Base-by-base conservation (phyloP, 2,797 vertebrate genomes). In the Rhadinocentrus ornatus region DNA sequence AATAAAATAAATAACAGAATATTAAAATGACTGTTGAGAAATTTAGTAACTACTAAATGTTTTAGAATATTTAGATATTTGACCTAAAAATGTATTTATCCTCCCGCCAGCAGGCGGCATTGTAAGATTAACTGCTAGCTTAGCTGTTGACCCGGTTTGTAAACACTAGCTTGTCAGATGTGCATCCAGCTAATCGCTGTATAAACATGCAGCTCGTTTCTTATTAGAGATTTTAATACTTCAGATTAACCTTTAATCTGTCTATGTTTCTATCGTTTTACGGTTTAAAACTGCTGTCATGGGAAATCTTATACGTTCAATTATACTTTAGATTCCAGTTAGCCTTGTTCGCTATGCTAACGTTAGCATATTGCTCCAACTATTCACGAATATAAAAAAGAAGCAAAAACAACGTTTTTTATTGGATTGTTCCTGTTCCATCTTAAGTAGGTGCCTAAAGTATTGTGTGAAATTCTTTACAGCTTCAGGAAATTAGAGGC, bases 51-150 rank as follows among this genome's bases (percentile, higher is more conserved):
- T 6, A 16, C 34, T 35, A 11, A 11, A 35, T 18, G 16, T 44
- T 0, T 44, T 1, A 13, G 2, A 8, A 12, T 2, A 13, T 29
- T 0, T 52, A 13, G 39, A 44, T 52, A 31, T 0, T 4, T 11
- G 53, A 9, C 3, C 1, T 24, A 34, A 46, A 57, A 0, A 0
- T 16, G 13, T 16, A 12, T 3, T 32, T 7, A 0, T 11, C 39
- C 65, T 2, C 74, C 72, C 3, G 24, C 0, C 83, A 20, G 0
- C 24, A 77, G 87, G 54, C 0, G 84, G 71, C 83, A 83, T 66
- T 77, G 65, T 63, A 39, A 3, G 0, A 3, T 0, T 1, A 0
- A 1, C 9, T 0, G 3, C 0, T 26, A 2, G 6, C 13, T 44
- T 10, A 35, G 0, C 4, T 11, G 2, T 0, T 67, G 59, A 82